Conservation (phyloP, 2,113 vertebrate genomes). For the Ceyx margarethae region DNA sequence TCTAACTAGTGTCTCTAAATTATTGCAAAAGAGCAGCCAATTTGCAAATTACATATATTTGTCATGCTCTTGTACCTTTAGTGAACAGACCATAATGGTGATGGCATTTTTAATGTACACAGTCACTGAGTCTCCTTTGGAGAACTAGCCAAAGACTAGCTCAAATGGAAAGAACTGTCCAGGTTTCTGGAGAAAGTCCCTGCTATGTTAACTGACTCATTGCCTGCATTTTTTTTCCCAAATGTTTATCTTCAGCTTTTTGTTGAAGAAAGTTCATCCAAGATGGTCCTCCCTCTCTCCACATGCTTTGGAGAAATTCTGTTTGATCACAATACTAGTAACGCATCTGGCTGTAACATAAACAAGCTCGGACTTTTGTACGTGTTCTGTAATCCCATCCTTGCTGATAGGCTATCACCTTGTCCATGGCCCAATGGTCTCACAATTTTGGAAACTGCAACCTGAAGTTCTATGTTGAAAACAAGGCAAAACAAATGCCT, state of each 20-base stretch:
- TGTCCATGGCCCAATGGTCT: background rate
- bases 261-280: background rate
- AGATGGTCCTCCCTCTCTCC: background rate
- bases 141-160: slow-evolving; percentile 12
- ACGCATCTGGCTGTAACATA: fast-evolving
- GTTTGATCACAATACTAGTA: fast-evolving
- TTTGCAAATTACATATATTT: slow-evolving; percentile 85
- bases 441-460: background rate
- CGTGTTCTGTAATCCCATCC: background rate
- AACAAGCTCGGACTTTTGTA: background rate
- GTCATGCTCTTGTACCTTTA: slow-evolving; percentile 84
- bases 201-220: background rate
- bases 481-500: fast-evolving
- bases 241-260: background rate
- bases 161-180: background rate
- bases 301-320: background rate
- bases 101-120: slow-evolving; percentile 71
- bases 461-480: background rate
- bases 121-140: slow-evolving; percentile 43
- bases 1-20: slow-evolving; percentile 83
- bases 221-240: background rate
- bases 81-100: slow-evolving; percentile 74
- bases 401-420: background rate
- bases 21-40: slow-evolving; percentile 84
- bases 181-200: background rate